Evolutionary conservation across 2,888 invertebrate genomes (phyloP).

Genomic region (Drosophila fungiperda): DNA sequence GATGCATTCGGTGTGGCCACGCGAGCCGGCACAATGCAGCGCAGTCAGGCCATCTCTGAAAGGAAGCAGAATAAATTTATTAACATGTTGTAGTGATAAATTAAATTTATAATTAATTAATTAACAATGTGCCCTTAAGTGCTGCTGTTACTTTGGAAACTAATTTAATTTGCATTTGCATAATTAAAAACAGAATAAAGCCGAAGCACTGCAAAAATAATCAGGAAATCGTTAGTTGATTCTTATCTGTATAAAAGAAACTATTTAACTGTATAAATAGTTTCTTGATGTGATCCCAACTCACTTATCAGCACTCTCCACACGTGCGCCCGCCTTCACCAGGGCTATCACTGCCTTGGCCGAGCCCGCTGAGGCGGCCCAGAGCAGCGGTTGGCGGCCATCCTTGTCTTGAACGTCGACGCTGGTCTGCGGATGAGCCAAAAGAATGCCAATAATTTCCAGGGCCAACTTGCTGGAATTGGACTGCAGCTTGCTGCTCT

Average conservation of each 20-base stretch:
- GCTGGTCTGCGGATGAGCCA: slow-evolving; percentile 91
- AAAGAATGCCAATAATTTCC: slow-evolving; percentile 91
- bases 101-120: background rate
- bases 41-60: slow-evolving; percentile 96
- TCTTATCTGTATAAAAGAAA: too few species aligned
- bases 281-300: slow-evolving; percentile 30
- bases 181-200: background rate
- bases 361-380: slow-evolving; percentile 99
- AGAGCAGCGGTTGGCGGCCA: slow-evolving; percentile 96
- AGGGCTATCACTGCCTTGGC: slow-evolving; percentile 95
- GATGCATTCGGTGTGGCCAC: slow-evolving; percentile 96
- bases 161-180: background rate
- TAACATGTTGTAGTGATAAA: background rate
- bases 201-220: background rate
- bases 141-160: background rate
- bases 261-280: background rate
- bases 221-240: background rate
- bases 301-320: slow-evolving; percentile 92
- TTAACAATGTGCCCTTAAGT: background rate
- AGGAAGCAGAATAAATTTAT: slow-evolving; percentile 9
- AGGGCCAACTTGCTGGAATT: slow-evolving; percentile 83
- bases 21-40: slow-evolving; percentile 97
- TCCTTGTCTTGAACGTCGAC: slow-evolving; percentile 96
- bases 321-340: slow-evolving; percentile 93
- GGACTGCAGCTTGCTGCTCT: slow-evolving; percentile 86